Evolutionary conservation across 2,888 invertebrate species (phyloP).

Genomic region (Elgonia sp.): DNA sequence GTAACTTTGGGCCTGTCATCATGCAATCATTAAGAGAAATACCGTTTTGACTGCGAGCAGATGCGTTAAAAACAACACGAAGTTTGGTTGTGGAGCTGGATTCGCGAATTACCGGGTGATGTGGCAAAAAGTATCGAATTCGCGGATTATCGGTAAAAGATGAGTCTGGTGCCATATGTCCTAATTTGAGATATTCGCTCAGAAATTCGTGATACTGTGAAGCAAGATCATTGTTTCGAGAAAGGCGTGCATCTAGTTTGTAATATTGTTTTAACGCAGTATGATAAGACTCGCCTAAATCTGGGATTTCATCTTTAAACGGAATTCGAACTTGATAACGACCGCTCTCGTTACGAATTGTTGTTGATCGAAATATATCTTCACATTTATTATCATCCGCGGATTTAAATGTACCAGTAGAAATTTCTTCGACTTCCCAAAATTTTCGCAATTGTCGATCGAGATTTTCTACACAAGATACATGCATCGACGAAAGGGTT

Average conservation of each 20-base stretch:
- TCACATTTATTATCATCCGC: constrained; percentile 14
- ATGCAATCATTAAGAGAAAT: background rate
- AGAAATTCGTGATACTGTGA: background rate
- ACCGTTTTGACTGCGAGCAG: background rate
- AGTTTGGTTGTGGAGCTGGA: background rate
- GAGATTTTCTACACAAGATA: background rate
- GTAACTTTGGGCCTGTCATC: background rate
- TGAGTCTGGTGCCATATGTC: constrained; percentile 6
- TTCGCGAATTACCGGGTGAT: background rate
- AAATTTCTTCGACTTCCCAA: constrained; percentile 22
- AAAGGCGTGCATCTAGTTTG: constrained; percentile 19
- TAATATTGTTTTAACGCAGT: constrained; percentile 17
- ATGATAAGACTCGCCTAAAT: constrained; percentile 17
- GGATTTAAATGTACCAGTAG: background rate
- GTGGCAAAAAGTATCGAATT: background rate
- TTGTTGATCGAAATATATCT: constrained; percentile 1
- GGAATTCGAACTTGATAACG: constrained; percentile 27
- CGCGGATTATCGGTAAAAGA: background rate
- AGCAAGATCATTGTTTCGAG: background rate
- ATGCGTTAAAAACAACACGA: constrained; percentile 13
- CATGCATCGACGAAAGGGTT: background rate
- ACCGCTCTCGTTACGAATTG: background rate
- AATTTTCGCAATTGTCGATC: constrained; percentile 7
- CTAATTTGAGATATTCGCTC: background rate
- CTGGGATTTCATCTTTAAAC: background rate